These are phyloP conservation scores for Drosophila neonasuta DNA, from an alignment of 2,888 invertebrate genomes.

Conservation along the genomic window DNA sequence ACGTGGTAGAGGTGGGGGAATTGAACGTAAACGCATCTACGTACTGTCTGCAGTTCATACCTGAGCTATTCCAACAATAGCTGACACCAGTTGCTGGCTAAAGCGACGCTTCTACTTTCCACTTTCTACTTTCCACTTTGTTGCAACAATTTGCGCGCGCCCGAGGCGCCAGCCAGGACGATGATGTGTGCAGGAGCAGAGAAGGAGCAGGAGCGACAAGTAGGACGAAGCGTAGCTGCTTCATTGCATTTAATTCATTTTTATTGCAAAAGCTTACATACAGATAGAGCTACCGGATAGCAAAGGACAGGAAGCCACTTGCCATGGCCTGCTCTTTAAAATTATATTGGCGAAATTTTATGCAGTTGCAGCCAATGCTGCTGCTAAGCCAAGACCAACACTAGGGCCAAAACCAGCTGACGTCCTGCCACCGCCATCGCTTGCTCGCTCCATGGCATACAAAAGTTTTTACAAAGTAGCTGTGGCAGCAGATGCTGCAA, in stretches of 20 bases:
- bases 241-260: constrained; percentile 78
- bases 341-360: constrained; percentile 77
- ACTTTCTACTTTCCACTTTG: constrained; percentile 67
- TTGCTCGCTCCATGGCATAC: constrained; percentile 40
- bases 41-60: constrained; percentile 49
- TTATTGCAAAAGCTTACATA: constrained; percentile 76
- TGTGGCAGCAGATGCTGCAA: constrained; percentile 67
- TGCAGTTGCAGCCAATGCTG: constrained; percentile 60
- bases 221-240: constrained; percentile 55
- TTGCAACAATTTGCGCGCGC: constrained; percentile 74
- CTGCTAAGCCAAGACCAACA: constrained; percentile 40
- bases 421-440: constrained; percentile 16
- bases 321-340: constrained; percentile 71
- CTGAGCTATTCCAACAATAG: constrained; percentile 72
- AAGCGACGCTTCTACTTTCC: constrained; percentile 32
- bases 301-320: constrained; percentile 65
- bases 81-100: constrained; percentile 71
- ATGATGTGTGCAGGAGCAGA: constrained; percentile 39
- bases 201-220: constrained; percentile 24
- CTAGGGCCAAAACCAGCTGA: constrained; percentile 25
- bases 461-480: constrained; percentile 78
- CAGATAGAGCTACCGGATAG: constrained; percentile 59
- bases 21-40: constrained; percentile 51
- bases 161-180: constrained; percentile 46
- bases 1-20: constrained; percentile 1